Conservation (phyloP, 2,888 invertebrate species). For the Drosophila histrio region DNA sequence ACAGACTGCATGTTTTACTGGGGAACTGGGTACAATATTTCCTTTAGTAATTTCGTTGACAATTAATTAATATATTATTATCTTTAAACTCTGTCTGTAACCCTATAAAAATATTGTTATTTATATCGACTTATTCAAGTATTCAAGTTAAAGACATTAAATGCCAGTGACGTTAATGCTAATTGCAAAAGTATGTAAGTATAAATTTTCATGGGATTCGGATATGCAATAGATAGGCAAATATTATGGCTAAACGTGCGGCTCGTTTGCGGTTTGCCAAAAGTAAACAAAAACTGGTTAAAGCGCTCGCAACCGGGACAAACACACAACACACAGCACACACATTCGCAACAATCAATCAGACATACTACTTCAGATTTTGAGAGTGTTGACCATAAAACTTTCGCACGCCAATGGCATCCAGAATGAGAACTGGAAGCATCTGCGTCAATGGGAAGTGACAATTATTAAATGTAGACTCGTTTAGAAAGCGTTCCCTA, state of each 20-base stretch:
- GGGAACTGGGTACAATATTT: no score
- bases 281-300: slow-evolving; percentile 36
- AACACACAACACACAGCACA: slow-evolving; percentile 3
- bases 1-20: no score
- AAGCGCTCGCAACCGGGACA: slow-evolving; percentile 38
- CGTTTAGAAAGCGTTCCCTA: neutral
- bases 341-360: neutral
- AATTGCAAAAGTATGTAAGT: slow-evolving; percentile 15
- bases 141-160: neutral
- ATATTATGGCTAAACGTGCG: slow-evolving; percentile 50
- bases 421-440: slow-evolving; percentile 11
- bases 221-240: slow-evolving; percentile 52
- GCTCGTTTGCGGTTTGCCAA: slow-evolving; percentile 30
- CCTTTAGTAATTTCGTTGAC: neutral
- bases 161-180: slow-evolving; percentile 17
- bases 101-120: neutral
- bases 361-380: neutral
- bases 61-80: neutral
- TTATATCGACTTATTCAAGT: neutral
- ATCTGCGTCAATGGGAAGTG: slow-evolving; percentile 38
- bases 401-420: slow-evolving; percentile 34
- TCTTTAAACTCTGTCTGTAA: no score
- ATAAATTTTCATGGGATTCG: slow-evolving; percentile 15
- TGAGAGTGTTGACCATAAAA: slow-evolving; percentile 11
- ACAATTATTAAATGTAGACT: neutral